phyloP scores from a whole-genome alignment of 2,113 vertebrate species.

The Cyprichromis sp. region DNA sequence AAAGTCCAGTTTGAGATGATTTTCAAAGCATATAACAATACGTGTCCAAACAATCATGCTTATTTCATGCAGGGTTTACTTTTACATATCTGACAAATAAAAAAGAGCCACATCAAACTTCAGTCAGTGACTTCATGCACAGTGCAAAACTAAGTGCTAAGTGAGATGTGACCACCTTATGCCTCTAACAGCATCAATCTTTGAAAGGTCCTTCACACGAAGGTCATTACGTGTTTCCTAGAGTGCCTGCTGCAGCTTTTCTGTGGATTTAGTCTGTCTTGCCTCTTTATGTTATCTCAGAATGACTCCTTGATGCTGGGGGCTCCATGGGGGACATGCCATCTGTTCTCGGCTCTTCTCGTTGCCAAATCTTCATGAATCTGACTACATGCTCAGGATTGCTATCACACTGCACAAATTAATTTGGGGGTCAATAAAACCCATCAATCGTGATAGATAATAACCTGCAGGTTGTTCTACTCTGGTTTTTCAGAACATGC shows the following conservation, averaged over 20 bases:
- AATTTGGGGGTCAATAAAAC: background rate
- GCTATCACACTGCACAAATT: background rate
- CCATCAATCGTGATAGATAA: background rate
- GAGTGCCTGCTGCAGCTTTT: background rate
- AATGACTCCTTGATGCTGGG: background rate
- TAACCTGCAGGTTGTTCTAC: background rate
- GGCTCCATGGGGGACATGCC: background rate
- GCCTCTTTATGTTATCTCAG: background rate
- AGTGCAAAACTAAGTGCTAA: background rate
- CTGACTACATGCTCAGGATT: background rate
- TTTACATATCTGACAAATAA: background rate
- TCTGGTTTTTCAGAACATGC: background rate
- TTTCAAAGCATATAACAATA: background rate
- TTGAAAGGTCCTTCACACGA: background rate
- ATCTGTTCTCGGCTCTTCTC: background rate
- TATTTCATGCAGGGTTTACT: background rate
- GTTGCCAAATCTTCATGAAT: background rate
- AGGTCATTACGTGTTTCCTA: background rate
- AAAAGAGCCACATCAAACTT: background rate
- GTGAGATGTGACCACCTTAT: background rate
- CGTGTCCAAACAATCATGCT: rapidly evolving
- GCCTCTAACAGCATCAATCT: background rate
- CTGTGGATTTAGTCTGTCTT: background rate
- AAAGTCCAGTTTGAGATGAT: background rate
- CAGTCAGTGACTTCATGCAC: background rate